phyloP scores from a whole-genome alignment of 2,797 vertebrate species.

The Botia kubotai region DNA sequence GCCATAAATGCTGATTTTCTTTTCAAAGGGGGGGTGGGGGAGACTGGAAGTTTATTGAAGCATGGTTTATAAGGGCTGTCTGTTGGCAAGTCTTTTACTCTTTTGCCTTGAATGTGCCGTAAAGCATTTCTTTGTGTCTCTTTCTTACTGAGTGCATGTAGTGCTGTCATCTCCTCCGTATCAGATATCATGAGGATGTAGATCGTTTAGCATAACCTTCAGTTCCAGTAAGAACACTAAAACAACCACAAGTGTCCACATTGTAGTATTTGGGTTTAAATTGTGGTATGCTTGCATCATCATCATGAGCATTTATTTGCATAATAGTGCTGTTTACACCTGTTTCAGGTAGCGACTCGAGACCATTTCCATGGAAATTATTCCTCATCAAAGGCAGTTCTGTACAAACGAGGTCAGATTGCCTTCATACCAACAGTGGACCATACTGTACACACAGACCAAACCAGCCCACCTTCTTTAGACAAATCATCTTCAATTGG shows the following conservation, averaged over 20 bases:
- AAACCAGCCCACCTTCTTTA: too few species aligned
- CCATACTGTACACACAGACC: too few species aligned
- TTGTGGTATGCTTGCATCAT: too few species aligned
- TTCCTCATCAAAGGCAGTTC: too few species aligned
- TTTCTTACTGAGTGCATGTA: constrained; percentile 54
- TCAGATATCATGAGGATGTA: constrained; percentile 4
- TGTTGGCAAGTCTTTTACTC: constrained; percentile 73
- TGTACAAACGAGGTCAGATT: too few species aligned
- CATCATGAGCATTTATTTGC: too few species aligned
- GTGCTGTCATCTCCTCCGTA: constrained; percentile 11
- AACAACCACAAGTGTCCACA: neutral
- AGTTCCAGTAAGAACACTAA: neutral
- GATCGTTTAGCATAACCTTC: neutral
- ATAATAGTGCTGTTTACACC: too few species aligned
- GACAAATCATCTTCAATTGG: too few species aligned
- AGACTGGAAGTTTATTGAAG: constrained; percentile 81
- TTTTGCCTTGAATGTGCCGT: constrained; percentile 65
- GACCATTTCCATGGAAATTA: too few species aligned
- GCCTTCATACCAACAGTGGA: too few species aligned
- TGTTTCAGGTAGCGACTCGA: too few species aligned
- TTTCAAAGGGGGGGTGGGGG: constrained; percentile 81
- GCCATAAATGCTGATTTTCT: constrained; percentile 88
- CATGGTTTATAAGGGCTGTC: constrained; percentile 79
- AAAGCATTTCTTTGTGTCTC: constrained; percentile 70
- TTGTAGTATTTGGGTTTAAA: neutral